Conservation (phyloP, 1,140 invertebrate genomes). For the Drosophila repletoides region DNA sequence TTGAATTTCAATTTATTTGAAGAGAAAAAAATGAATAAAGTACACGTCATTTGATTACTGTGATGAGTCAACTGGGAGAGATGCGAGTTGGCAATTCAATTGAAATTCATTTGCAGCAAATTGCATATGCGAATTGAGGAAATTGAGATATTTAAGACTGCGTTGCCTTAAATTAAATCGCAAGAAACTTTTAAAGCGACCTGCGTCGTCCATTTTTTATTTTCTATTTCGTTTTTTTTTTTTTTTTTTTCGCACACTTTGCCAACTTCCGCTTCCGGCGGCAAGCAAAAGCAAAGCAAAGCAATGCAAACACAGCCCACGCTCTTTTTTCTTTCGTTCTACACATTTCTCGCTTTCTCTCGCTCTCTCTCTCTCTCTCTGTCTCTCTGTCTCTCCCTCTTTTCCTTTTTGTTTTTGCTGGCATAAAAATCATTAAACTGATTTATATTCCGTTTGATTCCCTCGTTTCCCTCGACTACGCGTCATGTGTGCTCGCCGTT, state of each 20-base stretch:
- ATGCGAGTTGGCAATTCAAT: constrained; percentile 28
- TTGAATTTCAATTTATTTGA: too few relatives aligned
- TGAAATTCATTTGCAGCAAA: constrained; percentile 33
- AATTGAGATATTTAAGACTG: constrained; percentile 20
- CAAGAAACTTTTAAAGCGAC: constrained; percentile 37
- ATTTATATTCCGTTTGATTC: constrained; percentile 74
- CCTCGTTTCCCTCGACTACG: constrained; percentile 19
- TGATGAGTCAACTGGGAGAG: not conserved
- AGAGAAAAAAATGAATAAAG: constrained; percentile 42
- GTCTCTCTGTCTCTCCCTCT: not conserved
- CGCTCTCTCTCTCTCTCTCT: not conserved
- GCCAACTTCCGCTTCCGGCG: constrained; percentile 62
- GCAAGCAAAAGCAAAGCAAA: constrained; percentile 51
- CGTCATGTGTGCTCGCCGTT: constrained; percentile 29
- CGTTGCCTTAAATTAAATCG: constrained; percentile 9
- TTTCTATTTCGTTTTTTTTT: constrained; percentile 11
- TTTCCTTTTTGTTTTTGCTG: constrained; percentile 55
- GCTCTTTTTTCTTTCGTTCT: constrained; percentile 1
- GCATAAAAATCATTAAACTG: constrained; percentile 71
- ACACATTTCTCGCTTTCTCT: not conserved
- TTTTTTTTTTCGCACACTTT: constrained; percentile 45
- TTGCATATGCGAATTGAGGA: constrained; percentile 23
- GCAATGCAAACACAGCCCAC: constrained; percentile 53
- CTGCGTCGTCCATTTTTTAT: constrained; percentile 28
- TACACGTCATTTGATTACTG: constrained; percentile 25